Conservation (phyloP, 2,797 vertebrate genomes). For the Ciconia nigra region DNA sequence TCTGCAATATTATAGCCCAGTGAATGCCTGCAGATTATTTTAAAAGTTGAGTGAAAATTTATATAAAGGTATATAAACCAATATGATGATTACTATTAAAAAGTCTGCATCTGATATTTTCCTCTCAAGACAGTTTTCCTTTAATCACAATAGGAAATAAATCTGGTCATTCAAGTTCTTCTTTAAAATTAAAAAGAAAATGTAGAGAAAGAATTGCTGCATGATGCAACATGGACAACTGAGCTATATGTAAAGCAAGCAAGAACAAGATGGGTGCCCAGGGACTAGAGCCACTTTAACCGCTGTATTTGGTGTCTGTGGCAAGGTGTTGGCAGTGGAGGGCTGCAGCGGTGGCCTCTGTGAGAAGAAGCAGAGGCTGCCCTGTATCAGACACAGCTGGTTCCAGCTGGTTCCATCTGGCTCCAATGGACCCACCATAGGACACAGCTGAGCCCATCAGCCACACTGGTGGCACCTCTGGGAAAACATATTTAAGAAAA, state of each 20-base stretch:
- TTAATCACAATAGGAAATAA: neutral
- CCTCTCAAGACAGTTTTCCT: neutral
- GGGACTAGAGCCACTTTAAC: neutral
- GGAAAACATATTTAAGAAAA: neutral
- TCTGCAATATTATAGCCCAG: neutral
- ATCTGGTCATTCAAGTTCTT: neutral
- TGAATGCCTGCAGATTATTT: neutral
- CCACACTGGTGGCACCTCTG: neutral
- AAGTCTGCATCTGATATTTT: neutral
- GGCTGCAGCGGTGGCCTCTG: neutral
- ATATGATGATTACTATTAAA: neutral
- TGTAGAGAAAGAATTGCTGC: neutral
- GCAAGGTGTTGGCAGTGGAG: no score
- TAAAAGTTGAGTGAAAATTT: neutral
- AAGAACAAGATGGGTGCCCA: neutral
- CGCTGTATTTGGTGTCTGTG: accelerated
- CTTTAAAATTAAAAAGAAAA: neutral
- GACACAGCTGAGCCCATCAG: neutral
- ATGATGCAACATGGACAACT: neutral
- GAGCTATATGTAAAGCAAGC: neutral
- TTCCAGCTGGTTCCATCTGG: neutral
- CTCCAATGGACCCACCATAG: neutral
- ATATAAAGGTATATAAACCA: neutral
- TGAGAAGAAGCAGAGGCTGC: neutral
- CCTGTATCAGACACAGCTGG: neutral